phyloP scores from a whole-genome alignment of 2,797 vertebrate species.

The Darevskia nairensis region DNA sequence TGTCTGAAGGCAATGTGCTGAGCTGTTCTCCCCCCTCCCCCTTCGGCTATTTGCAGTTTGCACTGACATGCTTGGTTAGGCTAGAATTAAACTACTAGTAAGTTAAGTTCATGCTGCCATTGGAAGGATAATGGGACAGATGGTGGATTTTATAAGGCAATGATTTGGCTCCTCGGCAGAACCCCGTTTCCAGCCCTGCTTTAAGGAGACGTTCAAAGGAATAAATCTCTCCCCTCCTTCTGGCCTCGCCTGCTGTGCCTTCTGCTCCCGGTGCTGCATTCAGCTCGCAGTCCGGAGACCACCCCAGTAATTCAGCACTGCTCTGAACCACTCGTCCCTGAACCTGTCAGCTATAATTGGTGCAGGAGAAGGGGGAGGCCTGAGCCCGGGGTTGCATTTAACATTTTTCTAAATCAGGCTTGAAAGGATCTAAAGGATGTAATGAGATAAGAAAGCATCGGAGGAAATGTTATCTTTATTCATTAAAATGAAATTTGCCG shows the following conservation, averaged over 20 bases:
- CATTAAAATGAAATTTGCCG: conserved; percentile 56
- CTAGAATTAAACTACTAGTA: conserved; percentile 35
- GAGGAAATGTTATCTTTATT: conserved; percentile 61
- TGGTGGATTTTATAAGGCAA: neutral
- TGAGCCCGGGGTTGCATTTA: conserved; percentile 40
- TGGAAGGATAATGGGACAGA: conserved; percentile 21
- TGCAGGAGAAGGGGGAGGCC: conserved; percentile 40
- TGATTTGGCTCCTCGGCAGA: conserved; percentile 20
- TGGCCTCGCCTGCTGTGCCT: conserved; percentile 32
- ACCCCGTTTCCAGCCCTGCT: conserved; percentile 8
- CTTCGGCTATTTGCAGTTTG: neutral
- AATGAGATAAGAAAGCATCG: conserved; percentile 34
- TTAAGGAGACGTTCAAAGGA: conserved; percentile 40
- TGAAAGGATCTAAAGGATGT: conserved; percentile 48
- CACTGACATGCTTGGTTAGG: neutral
- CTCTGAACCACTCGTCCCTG: conserved; percentile 23
- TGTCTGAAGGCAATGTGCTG: neutral
- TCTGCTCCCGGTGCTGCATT: conserved; percentile 2
- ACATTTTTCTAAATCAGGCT: conserved; percentile 54
- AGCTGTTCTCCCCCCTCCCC: neutral
- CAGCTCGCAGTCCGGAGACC: conserved; percentile 32
- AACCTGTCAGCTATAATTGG: conserved; percentile 49
- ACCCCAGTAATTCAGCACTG: conserved; percentile 48
- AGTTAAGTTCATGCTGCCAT: conserved; percentile 8
- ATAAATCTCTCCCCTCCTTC: neutral